Base-by-base conservation (phyloP, 1,140 invertebrate species). In the Listronotus oregonensis region DNA sequence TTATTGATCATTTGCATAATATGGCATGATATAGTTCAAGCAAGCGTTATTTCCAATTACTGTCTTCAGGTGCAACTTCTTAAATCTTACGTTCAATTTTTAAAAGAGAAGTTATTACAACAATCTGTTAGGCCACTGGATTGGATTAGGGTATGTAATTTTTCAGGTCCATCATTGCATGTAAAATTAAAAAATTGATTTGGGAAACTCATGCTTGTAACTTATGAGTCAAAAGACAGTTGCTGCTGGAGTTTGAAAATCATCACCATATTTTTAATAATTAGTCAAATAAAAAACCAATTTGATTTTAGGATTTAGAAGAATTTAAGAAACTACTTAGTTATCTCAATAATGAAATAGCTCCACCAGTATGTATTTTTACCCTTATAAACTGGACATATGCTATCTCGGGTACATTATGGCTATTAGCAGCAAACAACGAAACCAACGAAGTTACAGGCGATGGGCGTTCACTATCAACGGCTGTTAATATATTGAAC, bases 51-150 rank as follows among this genome's bases (percentile, higher is more conserved):
- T 58, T 89, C 88, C 3, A 91, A 88, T 78, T 92, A 91, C 69
- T 91, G 89, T 68, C 81, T 92, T 10, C 89, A 92, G 80, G 89
- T 88, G n/a, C 89, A 91, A 77, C 79, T 92, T 55, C 74, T 92
- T 43, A 85, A 87, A 52, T 86, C 87, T 2, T 89, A 91, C 76
- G 79, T 91, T 9, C 82, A 86, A 65, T 89, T 89, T 70, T 75
- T 92, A 10, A 84, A 85, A 66, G 85, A 86, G 43, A 88, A 90
- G 68, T 73, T 92, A 42, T 76, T 90, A 9, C 87, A 91, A 74
- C 84, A 89, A 71, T 85, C 86, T 39, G 84, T 90, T 17, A 82
- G 87, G 32, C 82, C 87, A 0, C 76, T 89, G 11, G 88, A 90
- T 67, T 92, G 90, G 89, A 91, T 92, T 85, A 84, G 86, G 71